These are phyloP conservation scores for Chlamydotis undulata DNA, from an alignment of 2,113 vertebrate species.

Conservation along the genomic window DNA sequence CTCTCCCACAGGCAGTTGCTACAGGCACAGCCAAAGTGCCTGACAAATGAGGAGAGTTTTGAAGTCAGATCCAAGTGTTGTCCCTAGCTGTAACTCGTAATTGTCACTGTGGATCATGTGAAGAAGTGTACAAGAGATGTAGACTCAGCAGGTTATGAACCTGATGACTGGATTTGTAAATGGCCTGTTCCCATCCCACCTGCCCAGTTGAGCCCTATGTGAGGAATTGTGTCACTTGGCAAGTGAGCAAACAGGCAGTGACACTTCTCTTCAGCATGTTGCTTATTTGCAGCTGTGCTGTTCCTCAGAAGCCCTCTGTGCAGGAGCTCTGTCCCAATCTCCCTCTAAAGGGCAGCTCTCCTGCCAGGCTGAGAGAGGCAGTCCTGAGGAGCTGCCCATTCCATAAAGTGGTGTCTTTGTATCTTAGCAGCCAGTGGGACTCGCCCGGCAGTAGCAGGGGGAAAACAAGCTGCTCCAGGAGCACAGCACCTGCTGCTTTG, in stretches of 20 bases:
- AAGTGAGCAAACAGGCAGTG: background rate
- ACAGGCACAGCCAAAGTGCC: background rate
- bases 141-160: background rate
- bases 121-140: background rate
- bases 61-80: background rate
- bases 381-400: background rate
- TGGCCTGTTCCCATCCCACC: background rate
- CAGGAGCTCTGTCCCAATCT: background rate
- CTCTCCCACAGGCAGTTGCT: background rate
- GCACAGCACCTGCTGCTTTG: background rate
- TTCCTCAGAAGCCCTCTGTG: background rate
- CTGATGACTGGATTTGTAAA: background rate
- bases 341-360: background rate
- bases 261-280: accelerated
- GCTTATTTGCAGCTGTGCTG: background rate
- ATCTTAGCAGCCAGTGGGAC: background rate
- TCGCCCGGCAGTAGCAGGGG: background rate
- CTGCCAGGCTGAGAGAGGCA: background rate
- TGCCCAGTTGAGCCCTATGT: background rate
- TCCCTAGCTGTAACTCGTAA: background rate
- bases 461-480: background rate
- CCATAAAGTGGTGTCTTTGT: background rate
- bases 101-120: background rate
- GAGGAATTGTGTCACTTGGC: background rate
- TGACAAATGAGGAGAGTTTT: background rate